phyloP scores from a whole-genome alignment of 1,140 invertebrate species.

The Aphelenchoides besseyi region DNA sequence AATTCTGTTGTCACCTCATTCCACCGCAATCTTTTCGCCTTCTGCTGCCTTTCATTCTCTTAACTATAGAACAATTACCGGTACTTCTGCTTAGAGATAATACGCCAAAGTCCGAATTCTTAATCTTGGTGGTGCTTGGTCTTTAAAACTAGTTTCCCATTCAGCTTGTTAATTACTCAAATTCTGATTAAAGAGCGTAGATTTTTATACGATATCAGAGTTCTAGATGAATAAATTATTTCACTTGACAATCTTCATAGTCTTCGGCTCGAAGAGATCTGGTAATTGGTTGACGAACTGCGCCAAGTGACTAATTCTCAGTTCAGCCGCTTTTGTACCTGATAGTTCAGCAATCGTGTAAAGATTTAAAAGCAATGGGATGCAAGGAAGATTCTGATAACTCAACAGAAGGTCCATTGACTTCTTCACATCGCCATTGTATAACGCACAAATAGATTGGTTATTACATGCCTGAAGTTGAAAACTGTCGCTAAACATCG shows the following conservation, averaged over 20 bases:
- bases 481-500: no score
- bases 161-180: no score
- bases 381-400: slow-evolving; percentile 14
- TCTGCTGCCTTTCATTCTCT: not conserved
- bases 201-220: no score
- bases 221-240: no score
- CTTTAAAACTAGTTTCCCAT: no score
- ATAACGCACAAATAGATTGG: slow-evolving; percentile 19
- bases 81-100: no score
- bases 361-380: slow-evolving; percentile 27
- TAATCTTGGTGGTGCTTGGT: no score
- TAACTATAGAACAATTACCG: no score
- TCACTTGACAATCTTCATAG: no score
- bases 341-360: slow-evolving; percentile 20
- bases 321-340: not conserved
- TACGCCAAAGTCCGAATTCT: no score
- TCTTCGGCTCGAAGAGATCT: no score
- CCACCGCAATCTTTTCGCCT: not conserved
- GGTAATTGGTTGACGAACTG: not conserved
- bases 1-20: not conserved
- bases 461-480: slow-evolving; percentile 27
- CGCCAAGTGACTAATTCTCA: not conserved
- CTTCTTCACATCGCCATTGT: slow-evolving; percentile 34
- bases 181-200: no score
- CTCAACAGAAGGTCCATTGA: slow-evolving; percentile 30